Base-by-base conservation (phyloP, 2,113 vertebrate genomes). In the Parotia lawesii region DNA sequence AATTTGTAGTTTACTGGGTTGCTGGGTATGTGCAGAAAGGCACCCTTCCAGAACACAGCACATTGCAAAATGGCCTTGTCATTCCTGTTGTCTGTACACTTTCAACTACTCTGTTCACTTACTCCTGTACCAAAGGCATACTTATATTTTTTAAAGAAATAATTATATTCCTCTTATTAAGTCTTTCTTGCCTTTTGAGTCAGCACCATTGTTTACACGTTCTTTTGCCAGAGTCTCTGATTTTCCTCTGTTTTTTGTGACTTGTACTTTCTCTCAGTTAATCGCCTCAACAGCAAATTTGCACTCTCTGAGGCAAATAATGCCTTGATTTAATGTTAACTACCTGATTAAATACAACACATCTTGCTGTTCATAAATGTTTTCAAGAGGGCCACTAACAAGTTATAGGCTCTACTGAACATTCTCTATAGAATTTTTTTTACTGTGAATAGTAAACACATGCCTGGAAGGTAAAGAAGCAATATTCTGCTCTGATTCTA, bases 41-140 rank as follows among this genome's bases (percentile, higher is more conserved):
- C 9, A 56, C 4, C 5, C 15, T 82, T 85, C 29, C 19, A 47
- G 51, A 85, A 31, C 0, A 4, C 5, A 40, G 5, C 0, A 2
- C 20, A 22, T 29, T 58, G 20, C 28, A 81, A 37, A 47, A 54
- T 2, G 3, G 7, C 7, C 5, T 70, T 12, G 2, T 51, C 12
- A 60, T 44, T 82, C 11, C 13, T 3, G 1, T 24, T 67, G 17
- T 58, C 35, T 38, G 2, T 21, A 72, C 5, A 3, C 15, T 72
- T 75, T 61, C 16, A 93, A 10, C 11, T 79, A 22, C 54, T 53
- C 45, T 28, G 3, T 51, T 77, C 20, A 35, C 29, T 47, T 85
- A 53, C 23, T 60, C 18, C 16, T 58, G 12, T 54, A 87, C 8
- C 23, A 42, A 76, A 73, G 21, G 12, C 22, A 45, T 20, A 19